phyloP scores from a whole-genome alignment of 2,113 vertebrate genomes.

The Raphicerus campestris region DNA sequence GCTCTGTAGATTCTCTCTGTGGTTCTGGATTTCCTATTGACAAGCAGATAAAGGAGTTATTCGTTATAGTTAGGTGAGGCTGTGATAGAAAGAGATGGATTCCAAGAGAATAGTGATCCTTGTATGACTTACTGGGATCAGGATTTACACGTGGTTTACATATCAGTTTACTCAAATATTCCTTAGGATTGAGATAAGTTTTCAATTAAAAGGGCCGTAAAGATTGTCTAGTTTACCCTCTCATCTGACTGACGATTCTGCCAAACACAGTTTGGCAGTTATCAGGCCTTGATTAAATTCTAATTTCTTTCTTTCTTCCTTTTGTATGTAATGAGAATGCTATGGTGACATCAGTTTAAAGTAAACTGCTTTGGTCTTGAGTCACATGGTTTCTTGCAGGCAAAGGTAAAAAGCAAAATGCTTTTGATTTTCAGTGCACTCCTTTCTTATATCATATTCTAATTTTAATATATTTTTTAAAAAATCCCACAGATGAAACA shows the following conservation, averaged over 20 bases:
- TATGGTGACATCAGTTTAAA: not conserved
- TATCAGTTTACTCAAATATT: not conserved
- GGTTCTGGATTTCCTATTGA: not conserved
- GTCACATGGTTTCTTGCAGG: not conserved
- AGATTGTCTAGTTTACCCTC: conserved; percentile 20
- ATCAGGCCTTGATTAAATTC: not conserved
- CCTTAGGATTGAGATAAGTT: not conserved
- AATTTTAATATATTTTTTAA: not conserved
- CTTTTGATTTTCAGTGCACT: not conserved
- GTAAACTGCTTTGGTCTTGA: not conserved
- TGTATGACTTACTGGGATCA: not conserved
- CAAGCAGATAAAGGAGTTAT: not conserved
- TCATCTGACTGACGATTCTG: not conserved
- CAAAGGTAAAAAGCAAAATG: not conserved
- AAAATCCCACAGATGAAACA: not conserved
- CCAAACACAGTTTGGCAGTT: not conserved
- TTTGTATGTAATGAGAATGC: conserved; percentile 5
- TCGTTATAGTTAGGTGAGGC: not conserved
- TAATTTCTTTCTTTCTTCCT: not conserved
- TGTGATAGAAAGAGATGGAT: not conserved
- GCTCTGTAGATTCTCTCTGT: not conserved
- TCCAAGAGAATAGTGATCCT: not conserved
- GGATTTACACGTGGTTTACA: not conserved
- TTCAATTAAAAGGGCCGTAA: not conserved
- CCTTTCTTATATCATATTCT: not conserved